phyloP scores from a whole-genome alignment of 2,797 vertebrate genomes.

The Gila robusta region DNA sequence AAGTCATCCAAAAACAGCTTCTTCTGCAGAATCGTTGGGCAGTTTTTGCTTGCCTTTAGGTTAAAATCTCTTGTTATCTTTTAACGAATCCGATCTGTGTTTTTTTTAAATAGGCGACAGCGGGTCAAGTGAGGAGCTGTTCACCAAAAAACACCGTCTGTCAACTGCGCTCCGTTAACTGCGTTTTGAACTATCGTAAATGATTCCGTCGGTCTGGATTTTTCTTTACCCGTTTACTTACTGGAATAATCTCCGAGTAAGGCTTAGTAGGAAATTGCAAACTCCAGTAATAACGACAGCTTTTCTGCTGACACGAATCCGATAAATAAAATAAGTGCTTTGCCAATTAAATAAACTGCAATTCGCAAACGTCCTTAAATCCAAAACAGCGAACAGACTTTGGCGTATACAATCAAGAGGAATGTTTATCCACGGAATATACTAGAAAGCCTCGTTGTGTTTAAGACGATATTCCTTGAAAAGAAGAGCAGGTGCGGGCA shows the following conservation, averaged over 20 bases:
- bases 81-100: constrained; percentile 48
- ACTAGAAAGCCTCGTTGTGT: constrained; percentile 17
- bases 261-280: constrained; percentile 48
- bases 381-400: constrained; percentile 50
- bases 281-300: constrained; percentile 51
- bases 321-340: constrained; percentile 56
- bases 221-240: constrained; percentile 56
- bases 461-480: constrained; percentile 57
- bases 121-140: constrained; percentile 60
- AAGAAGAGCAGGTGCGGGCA: constrained; percentile 49
- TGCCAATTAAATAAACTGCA: constrained; percentile 57
- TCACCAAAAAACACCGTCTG: constrained; percentile 68
- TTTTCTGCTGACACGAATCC: constrained; percentile 37
- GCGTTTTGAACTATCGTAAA: constrained; percentile 69
- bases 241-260: constrained; percentile 56
- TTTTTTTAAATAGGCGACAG: constrained; percentile 65
- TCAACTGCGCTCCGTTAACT: constrained; percentile 68
- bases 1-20: constrained; percentile 69
- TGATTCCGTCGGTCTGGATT: constrained; percentile 59
- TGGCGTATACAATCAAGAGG: constrained; percentile 25
- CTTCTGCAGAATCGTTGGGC: constrained; percentile 68
- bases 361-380: constrained; percentile 52
- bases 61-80: neutral
- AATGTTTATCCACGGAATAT: constrained; percentile 24
- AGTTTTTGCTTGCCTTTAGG: constrained; percentile 60